phyloP scores from a whole-genome alignment of 2,113 vertebrate species.

The Toxotes chatareus region DNA sequence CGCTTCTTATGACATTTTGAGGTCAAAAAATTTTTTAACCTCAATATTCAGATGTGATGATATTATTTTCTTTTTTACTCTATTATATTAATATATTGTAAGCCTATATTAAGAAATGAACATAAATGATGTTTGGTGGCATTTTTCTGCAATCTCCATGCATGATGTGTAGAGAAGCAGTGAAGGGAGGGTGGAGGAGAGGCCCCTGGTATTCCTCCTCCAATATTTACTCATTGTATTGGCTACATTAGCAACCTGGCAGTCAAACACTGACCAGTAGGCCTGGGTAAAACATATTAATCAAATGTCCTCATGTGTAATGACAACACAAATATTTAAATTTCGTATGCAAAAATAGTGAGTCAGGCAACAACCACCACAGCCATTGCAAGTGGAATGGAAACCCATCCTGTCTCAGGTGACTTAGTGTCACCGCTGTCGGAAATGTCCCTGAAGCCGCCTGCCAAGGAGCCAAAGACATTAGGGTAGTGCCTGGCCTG shows the following conservation, averaged over 20 bases:
- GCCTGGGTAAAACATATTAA: slow-evolving; percentile 10
- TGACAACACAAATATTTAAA: slow-evolving; percentile 21
- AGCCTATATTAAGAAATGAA: background rate
- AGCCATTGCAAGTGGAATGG: background rate
- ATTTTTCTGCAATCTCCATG: slow-evolving; percentile 33
- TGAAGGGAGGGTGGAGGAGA: slow-evolving; percentile 11
- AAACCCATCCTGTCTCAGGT: slow-evolving; percentile 13
- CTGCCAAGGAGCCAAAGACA: slow-evolving; percentile 39
- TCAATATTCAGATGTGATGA: no score
- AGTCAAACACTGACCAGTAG: background rate
- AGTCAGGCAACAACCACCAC: background rate
- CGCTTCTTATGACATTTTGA: no score
- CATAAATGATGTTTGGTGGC: slow-evolving; percentile 36
- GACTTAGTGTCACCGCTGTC: slow-evolving; percentile 11
- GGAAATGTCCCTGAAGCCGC: slow-evolving; percentile 1
- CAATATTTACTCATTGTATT: slow-evolving; percentile 22
- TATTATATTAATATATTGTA: background rate
- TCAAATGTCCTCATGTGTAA: background rate
- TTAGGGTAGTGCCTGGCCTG: slow-evolving; percentile 25
- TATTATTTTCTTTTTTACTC: background rate
- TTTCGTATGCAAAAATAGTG: slow-evolving; percentile 9
- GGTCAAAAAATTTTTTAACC: no score
- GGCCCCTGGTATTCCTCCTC: slow-evolving; percentile 13
- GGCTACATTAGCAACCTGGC: slow-evolving; percentile 5
- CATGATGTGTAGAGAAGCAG: background rate